Conservation (phyloP, 2,888 invertebrate species). For the Spicauda simplicius region DNA sequence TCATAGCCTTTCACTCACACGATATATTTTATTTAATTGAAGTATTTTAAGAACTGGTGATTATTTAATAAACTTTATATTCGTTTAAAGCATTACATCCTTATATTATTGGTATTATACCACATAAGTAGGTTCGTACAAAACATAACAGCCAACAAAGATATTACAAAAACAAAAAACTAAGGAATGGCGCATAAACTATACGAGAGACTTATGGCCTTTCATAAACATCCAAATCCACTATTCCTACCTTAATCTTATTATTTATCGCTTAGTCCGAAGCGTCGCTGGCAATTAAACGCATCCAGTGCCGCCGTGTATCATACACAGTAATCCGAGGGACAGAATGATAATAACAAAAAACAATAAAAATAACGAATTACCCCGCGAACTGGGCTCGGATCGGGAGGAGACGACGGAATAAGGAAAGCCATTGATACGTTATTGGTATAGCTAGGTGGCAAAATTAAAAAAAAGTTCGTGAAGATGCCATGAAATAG, state of each 20-base stretch:
- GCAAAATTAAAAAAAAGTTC: background rate
- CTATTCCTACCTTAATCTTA: conserved; percentile 76
- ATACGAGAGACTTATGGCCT: conserved; percentile 32
- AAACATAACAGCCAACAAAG: background rate
- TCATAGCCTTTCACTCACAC: too few species aligned
- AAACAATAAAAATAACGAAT: conserved; percentile 85
- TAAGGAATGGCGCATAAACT: conserved; percentile 33
- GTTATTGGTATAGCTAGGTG: background rate
- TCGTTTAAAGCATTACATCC: background rate
- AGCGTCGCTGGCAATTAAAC: conserved; percentile 80
- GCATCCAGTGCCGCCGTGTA: conserved; percentile 79
- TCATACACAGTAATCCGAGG: conserved; percentile 77
- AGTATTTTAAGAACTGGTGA: too few species aligned
- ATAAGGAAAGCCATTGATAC: background rate
- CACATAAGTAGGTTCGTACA: too few species aligned
- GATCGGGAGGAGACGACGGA: conserved; percentile 59
- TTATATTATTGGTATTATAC: background rate
- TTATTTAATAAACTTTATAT: too few species aligned
- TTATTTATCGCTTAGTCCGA: conserved; percentile 74
- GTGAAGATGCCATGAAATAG: background rate
- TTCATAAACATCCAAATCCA: conserved; percentile 58
- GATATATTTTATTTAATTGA: too few species aligned
- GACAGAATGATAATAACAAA: conserved; percentile 84
- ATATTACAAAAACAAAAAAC: conserved; percentile 18
- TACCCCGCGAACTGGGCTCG: conserved; percentile 77